Percentiles rank a stretch among this genome's conserved stretches.
These are phyloP conservation scores for Pemphigus obesinymphae DNA, from an alignment of 1,140 invertebrate genomes.

Conservation along the genomic window DNA sequence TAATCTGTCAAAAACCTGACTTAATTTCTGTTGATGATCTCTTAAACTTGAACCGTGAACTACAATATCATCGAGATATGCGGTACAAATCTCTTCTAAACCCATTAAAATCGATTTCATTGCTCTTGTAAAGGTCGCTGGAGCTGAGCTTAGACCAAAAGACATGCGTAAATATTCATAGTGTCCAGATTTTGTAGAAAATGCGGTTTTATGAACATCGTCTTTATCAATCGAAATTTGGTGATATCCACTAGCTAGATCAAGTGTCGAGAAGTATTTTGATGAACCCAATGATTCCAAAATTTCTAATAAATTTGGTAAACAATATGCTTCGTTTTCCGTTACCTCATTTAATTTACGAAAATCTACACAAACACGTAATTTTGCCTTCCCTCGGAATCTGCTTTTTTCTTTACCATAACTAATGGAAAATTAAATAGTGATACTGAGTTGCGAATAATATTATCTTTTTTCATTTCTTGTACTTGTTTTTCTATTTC, in stretches of 20 bases:
- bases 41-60: too few species aligned
- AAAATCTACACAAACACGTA: too few species aligned
- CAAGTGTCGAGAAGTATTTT: background rate
- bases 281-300: background rate
- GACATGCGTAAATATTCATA: constrained; percentile 51
- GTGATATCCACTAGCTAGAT: background rate
- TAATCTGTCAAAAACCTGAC: constrained; percentile 22
- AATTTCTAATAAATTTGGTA: background rate
- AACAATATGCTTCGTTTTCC: background rate
- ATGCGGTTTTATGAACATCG: too few species aligned
- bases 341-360: too few species aligned
- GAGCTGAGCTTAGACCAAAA: constrained; percentile 52
- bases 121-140: background rate
- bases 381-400: too few species aligned
- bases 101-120: too few species aligned
- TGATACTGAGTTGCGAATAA: too few species aligned
- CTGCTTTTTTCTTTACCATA: too few species aligned
- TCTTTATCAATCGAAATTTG: background rate
- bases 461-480: too few species aligned
- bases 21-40: background rate
- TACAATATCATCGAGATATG: too few species aligned
- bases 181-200: background rate
- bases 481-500: background rate
- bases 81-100: too few species aligned
- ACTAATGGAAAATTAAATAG: too few species aligned